These are phyloP conservation scores for Leptosomus discolor DNA, from an alignment of 2,113 vertebrate species.

Conservation along the genomic window DNA sequence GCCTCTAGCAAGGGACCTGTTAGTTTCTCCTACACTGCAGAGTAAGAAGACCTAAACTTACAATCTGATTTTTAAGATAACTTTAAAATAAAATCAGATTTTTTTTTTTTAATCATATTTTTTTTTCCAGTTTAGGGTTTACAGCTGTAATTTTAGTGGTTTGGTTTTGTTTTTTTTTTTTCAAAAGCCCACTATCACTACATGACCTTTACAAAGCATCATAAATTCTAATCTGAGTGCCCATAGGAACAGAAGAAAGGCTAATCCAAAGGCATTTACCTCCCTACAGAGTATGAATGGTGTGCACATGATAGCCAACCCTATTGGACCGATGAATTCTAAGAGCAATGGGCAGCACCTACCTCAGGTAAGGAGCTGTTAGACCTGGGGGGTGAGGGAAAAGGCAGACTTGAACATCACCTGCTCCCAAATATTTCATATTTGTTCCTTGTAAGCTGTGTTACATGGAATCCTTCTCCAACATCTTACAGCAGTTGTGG, in stretches of 20 bases:
- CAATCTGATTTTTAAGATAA: background rate
- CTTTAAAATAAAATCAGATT: background rate
- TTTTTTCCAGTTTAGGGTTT: background rate
- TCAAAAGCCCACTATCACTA: background rate
- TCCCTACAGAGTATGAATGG: constrained; percentile 79
- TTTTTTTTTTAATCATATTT: background rate
- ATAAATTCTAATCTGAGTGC: background rate
- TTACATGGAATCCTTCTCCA: background rate
- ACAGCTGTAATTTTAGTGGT: background rate
- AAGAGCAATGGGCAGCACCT: constrained; percentile 79
- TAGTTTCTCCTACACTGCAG: background rate
- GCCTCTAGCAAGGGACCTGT: background rate
- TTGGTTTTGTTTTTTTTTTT: background rate
- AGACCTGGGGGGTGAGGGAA: background rate
- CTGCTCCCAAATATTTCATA: background rate
- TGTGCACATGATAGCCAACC: constrained; percentile 65
- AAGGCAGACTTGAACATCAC: background rate
- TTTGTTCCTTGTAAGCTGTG: background rate
- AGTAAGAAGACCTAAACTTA: background rate
- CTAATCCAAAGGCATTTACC: constrained; percentile 20
- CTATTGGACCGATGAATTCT: constrained; percentile 55
- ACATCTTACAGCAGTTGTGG: background rate
- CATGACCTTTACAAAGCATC: background rate
- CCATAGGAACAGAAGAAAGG: background rate
- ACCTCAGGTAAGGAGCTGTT: constrained; percentile 75